These are phyloP conservation scores for Agrilus cyanescens DNA, from an alignment of 2,888 invertebrate species.

Conservation along the genomic window DNA sequence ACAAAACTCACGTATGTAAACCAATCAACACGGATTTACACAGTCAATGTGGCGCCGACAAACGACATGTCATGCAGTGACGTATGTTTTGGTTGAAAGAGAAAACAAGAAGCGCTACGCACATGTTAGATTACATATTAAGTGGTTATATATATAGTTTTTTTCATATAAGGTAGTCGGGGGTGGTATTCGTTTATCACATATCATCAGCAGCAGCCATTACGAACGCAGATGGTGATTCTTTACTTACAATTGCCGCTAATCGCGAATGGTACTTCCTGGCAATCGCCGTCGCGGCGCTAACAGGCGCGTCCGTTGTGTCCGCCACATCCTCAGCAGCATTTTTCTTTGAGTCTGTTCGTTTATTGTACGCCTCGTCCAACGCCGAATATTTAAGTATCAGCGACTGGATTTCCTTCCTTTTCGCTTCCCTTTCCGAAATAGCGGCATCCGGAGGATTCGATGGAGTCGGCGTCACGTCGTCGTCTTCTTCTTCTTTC, in stretches of 20 bases:
- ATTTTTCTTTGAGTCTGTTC: conserved; percentile 12
- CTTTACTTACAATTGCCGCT: conserved; percentile 34
- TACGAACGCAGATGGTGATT: conserved; percentile 1
- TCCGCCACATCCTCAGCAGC: conserved; percentile 36
- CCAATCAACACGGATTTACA: too few relatives aligned
- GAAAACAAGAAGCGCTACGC: too few relatives aligned
- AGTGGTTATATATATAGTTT: too few relatives aligned
- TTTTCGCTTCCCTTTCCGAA: conserved; percentile 63
- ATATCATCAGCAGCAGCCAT: background rate
- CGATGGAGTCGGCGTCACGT: conserved; percentile 38
- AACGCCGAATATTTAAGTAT: conserved; percentile 73
- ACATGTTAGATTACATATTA: too few relatives aligned
- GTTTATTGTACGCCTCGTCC: conserved; percentile 52
- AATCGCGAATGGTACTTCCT: conserved; percentile 28
- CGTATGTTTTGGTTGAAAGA: too few relatives aligned
- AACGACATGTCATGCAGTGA: too few relatives aligned
- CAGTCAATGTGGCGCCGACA: too few relatives aligned
- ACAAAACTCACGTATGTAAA: too few relatives aligned
- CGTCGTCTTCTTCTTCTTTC: conserved; percentile 30
- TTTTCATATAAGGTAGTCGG: too few relatives aligned
- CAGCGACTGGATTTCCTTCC: conserved; percentile 72
- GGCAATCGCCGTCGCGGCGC: conserved; percentile 27
- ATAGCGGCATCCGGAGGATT: conserved; percentile 39
- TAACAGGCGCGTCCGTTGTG: conserved; percentile 21
- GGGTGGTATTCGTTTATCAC: background rate